Base-by-base conservation (phyloP, 2,888 invertebrate species). In the Sthenelais limicola region DNA sequence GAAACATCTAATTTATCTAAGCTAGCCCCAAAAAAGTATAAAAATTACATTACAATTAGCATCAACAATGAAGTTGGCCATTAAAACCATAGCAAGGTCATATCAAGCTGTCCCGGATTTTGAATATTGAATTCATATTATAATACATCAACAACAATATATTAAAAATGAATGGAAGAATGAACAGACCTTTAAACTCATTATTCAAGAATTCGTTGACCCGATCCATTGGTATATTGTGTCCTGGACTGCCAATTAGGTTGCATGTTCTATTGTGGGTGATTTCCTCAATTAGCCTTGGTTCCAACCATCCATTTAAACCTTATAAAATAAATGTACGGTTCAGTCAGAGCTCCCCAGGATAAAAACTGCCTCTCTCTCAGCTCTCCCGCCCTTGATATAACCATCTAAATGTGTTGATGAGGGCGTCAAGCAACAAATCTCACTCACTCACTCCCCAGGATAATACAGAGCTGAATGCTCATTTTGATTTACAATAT, bases 161-260 rank as follows among this genome's bases (percentile, higher is more conserved):
- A n/a, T n/a, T n/a, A n/a, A n/a, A n/a, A n/a, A n/a, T n/a, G n/a
- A n/a, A n/a, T n/a, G 21, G 51, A 7, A n/a, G 18, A n/a, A 51
- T 21, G n/a, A 12, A 51, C 9, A 21, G 18, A 68, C 68, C 48
- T 68, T 68, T 49, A 26, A 68, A 68, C n/a, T 68, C 49, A 21
- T 35, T 43, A 43, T 68, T 68, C 3, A 48, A 3, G 30, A 68
- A 68, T 49, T 68, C 68, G 49, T 43, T 43, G 5, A 68, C 68
- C 12, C 68, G 21, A 32, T 68, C 68, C 68, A 68, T 68, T 1
- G 68, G 49, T 1, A 68, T 49, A 28, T 68, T 68, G 3, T 49
- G n/a, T 2, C 68, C 68, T 28, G 48, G 48, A 12, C 49, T 49
- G 18, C 68, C 68, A 32, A n/a, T 3, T 3, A 68, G 30, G 51